Evolutionary conservation across 2,888 invertebrate species (phyloP).

Genomic region (Reticulitermes lucifugus): DNA sequence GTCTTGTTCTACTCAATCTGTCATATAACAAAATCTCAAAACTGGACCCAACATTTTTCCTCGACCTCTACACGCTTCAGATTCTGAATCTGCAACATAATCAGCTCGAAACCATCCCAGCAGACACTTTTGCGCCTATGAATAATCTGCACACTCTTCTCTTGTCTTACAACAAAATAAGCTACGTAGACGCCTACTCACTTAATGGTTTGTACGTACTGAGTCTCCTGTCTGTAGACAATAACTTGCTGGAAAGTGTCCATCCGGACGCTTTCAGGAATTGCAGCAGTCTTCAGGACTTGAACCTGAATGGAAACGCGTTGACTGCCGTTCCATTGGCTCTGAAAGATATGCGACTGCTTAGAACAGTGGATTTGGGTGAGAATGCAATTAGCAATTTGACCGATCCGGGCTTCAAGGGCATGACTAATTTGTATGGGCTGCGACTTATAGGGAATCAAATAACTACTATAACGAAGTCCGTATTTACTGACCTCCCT

Average conservation of each 20-base stretch:
- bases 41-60: constrained; percentile 85
- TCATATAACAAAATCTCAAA: constrained; percentile 86
- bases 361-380: constrained; percentile 90
- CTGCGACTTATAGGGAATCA: constrained; percentile 91
- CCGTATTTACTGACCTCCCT: constrained; percentile 82
- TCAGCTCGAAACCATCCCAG: constrained; percentile 83
- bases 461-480: constrained; percentile 83
- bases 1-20: constrained; percentile 87
- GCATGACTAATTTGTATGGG: constrained; percentile 87
- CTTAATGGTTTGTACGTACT: constrained; percentile 90
- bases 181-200: constrained; percentile 86
- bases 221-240: constrained; percentile 85
- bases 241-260: constrained; percentile 84
- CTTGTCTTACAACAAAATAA: constrained; percentile 86
- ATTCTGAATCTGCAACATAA: constrained; percentile 89
- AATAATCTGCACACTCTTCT: constrained; percentile 92
- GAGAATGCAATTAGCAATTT: constrained; percentile 88
- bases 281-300: constrained; percentile 89
- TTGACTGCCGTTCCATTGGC: constrained; percentile 84
- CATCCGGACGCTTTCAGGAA: constrained; percentile 91
- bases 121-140: constrained; percentile 91
- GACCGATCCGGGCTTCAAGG: constrained; percentile 84
- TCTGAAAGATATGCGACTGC: constrained; percentile 84
- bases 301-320: constrained; percentile 90
- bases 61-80: constrained; percentile 87